Evolutionary conservation across 2,888 invertebrate species (phyloP), one percentile per base, ranked within the genome.

Genomic region (Tetranychus truncatus): DNA sequence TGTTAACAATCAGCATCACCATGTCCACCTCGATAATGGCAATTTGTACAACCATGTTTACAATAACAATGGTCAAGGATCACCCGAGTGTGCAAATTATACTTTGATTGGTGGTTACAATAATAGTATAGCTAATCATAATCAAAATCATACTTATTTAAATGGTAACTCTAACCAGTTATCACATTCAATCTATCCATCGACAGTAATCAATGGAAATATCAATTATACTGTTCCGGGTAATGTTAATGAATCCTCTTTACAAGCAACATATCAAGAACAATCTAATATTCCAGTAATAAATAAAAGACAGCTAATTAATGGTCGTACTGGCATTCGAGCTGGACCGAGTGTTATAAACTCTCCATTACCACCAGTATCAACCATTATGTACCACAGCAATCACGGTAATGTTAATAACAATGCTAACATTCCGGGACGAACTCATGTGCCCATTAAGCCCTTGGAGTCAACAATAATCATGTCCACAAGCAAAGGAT

Each of bases 311-410:
- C 55, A 55, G 15, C 15, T 55, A 55, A 15, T 55, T 55, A 55
- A 55, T 55, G 9, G 55, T 55, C 55, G 55, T 15, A 55, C 55
- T 55, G 15, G 55, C 9, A 55, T 34, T 34, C 34, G 34, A 3
- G 34, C 9, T 55, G 55, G 55, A 55, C 55, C 55, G 15, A 55
- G 55, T 15, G 55, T 55, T 9, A 45, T n/a, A n/a, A 45, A 18
- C 34, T 9, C 15, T 18, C 20, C 72, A 15, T 45, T 72, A 11
- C 72, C 72, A 44, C 72, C 72, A 20, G 72, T 72, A 11, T 72
- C 72, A 1, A 72, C 21, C 11, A 34, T 72, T 15, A 24, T n/a
- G 34, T 72, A n/a, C 7, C 20, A 15, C 45, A 45, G 46, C 20
- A n/a, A 21, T 71, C 18, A 18, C 65, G 45, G 34, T 6, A 55